Base-by-base conservation (phyloP, 1,140 invertebrate genomes). In the Ganaspis sp. region DNA sequence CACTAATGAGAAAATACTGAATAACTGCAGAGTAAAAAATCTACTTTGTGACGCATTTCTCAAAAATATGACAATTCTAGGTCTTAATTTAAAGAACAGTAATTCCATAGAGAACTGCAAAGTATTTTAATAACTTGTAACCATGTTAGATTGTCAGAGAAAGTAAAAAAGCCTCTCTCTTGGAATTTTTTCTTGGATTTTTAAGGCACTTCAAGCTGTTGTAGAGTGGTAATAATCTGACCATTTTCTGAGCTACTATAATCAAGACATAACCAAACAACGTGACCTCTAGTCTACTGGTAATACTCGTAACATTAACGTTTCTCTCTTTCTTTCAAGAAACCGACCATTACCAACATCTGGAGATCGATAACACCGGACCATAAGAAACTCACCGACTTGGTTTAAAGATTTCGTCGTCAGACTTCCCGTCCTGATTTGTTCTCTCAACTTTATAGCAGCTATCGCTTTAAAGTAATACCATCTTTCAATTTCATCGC, bases 251-350 rank as follows among this genome's bases (percentile, higher is more conserved):
- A 64, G 11, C 15, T 21, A 29, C 58, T 12, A 64, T 64, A 64
- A 64, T 64, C 58, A 64, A 64, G 58, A 64, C 58, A 64, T 64
- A 64, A 64, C 26, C 58, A 64, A 64, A 64, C 58, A 64, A 64
- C 58, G 58, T 64, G 58, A 49, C 58, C 26, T 64, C 58, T 29
- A 64, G 23, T 15, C 58, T 64, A 23, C 9, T 9, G 19, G 21
- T 64, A 26, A 64, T 64, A 26, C 58, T 64, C 58, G 58, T 64
- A 64, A 64, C 58, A 12, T 64, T 64, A 64, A 64, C 58, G 58
- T 64, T 29, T 64, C 23, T 64, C 58, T 29, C 58, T 26, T 12
- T 64, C 58, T 12, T 15, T 17, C 2, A 12, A 29, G 21, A 29
- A 26, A 11, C 23, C 26, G 15, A 64, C 58, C 23, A 64, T 64